phyloP scores from a whole-genome alignment of 2,797 vertebrate genomes.

The Enteromius afrohamiltoni region DNA sequence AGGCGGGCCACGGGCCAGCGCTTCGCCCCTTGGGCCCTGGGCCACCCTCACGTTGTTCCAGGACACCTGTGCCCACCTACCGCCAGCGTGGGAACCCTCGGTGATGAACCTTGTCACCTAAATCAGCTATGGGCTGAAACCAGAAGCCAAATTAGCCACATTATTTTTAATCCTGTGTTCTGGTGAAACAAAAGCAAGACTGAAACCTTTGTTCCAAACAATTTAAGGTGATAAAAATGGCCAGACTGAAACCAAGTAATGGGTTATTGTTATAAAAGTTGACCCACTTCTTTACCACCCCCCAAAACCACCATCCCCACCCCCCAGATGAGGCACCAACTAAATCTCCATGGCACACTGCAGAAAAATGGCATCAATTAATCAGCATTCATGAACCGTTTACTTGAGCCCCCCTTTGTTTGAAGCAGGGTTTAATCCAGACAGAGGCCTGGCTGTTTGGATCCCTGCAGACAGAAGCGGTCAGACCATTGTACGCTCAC shows the following conservation, averaged over 20 bases:
- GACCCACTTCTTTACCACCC: constrained; percentile 55
- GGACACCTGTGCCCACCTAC: constrained; percentile 82
- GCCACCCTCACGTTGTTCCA: constrained; percentile 79
- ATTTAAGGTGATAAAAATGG: constrained; percentile 3
- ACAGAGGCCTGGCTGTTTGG: constrained; percentile 84
- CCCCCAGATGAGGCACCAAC: constrained; percentile 43
- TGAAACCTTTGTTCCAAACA: not conserved
- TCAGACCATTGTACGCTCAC: constrained; percentile 68
- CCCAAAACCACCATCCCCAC: constrained; percentile 37
- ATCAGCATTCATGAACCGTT: constrained; percentile 88
- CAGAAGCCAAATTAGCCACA: constrained; percentile 32
- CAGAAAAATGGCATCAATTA: constrained; percentile 85
- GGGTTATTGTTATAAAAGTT: constrained; percentile 11
- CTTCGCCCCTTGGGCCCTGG: constrained; percentile 73
- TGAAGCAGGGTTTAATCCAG: constrained; percentile 79
- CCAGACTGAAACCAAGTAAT: constrained; percentile 23
- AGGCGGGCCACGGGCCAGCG: constrained; percentile 88
- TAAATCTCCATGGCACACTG: constrained; percentile 81
- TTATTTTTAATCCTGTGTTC: constrained; percentile 21
- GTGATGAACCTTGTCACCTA: constrained; percentile 49
- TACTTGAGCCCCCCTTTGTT: constrained; percentile 83
- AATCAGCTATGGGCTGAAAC: constrained; percentile 24
- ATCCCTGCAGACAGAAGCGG: constrained; percentile 80
- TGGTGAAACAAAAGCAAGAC: not conserved
- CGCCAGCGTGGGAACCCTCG: constrained; percentile 78